phyloP scores from a whole-genome alignment of 2,113 vertebrate species.

The Sylvia atricapilla region DNA sequence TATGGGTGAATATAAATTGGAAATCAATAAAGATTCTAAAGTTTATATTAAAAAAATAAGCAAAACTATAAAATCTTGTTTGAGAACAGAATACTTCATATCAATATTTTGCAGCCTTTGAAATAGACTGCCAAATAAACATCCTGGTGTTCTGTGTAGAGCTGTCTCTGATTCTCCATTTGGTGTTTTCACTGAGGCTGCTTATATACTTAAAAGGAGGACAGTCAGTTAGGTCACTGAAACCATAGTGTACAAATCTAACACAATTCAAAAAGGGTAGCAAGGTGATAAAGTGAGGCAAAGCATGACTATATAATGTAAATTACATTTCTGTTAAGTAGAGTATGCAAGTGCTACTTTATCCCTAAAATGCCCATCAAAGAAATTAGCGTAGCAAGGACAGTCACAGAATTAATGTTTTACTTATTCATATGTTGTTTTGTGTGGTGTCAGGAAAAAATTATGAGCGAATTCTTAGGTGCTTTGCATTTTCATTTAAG shows the following conservation, averaged over 20 bases:
- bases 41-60: neutral
- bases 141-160: neutral
- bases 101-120: neutral
- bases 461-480: neutral
- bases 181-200: neutral
- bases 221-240: conserved; percentile 3
- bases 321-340: neutral
- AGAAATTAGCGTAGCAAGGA: neutral
- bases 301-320: neutral
- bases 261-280: neutral
- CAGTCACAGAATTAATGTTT: neutral
- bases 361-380: neutral
- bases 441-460: neutral
- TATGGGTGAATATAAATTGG: neutral
- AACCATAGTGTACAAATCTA: neutral
- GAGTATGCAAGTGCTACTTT: neutral
- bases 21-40: neutral
- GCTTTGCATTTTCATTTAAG: neutral
- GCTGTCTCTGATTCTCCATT: neutral
- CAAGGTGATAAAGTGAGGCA: neutral
- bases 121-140: neutral
- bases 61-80: neutral
- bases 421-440: neutral
- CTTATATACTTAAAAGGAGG: neutral
- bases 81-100: neutral